Conservation (phyloP, 1,140 invertebrate genomes). For the Goniozus legneri region DNA sequence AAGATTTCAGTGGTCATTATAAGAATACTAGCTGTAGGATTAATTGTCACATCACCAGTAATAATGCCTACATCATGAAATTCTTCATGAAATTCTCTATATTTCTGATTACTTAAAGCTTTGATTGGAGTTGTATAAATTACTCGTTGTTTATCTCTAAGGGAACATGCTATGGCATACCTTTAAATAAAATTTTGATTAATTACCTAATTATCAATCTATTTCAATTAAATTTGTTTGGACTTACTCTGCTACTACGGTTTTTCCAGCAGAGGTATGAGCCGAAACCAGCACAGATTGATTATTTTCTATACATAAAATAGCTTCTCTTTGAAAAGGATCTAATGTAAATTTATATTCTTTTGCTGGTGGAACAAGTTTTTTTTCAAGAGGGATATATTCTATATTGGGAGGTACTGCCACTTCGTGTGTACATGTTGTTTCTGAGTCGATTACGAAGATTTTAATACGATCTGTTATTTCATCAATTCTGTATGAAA, state of each 20-base stretch:
- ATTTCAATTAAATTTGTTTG: slow-evolving; percentile 10
- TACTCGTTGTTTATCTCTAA: slow-evolving; percentile 77
- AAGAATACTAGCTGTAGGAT: slow-evolving; percentile 93
- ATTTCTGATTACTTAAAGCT: slow-evolving; percentile 99
- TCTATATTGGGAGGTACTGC: slow-evolving; percentile 82
- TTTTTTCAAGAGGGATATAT: slow-evolving; percentile 70
- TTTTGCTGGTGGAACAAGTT: slow-evolving; percentile 74
- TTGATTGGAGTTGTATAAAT: slow-evolving; percentile 99
- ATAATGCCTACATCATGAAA: slow-evolving; percentile 97
- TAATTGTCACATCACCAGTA: slow-evolving; percentile 99
- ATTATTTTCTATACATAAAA: slow-evolving; percentile 96
- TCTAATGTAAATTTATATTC: slow-evolving; percentile 94
- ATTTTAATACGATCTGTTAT: slow-evolving; percentile 70
- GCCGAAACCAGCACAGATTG: slow-evolving; percentile 97
- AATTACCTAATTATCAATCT: background rate
- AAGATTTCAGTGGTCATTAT: slow-evolving; percentile 99
- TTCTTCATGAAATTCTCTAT: slow-evolving; percentile 95
- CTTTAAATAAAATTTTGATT: slow-evolving; percentile 40
- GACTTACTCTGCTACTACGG: slow-evolving; percentile 91
- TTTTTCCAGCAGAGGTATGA: slow-evolving; percentile 99
- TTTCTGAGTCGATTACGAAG: slow-evolving; percentile 82
- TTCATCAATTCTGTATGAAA: slow-evolving; percentile 57
- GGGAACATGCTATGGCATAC: slow-evolving; percentile 70
- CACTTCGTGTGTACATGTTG: slow-evolving; percentile 90
- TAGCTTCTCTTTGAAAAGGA: slow-evolving; percentile 97